Conservation (phyloP, 2,797 vertebrate genomes). For the Acanthiza pusilla region DNA sequence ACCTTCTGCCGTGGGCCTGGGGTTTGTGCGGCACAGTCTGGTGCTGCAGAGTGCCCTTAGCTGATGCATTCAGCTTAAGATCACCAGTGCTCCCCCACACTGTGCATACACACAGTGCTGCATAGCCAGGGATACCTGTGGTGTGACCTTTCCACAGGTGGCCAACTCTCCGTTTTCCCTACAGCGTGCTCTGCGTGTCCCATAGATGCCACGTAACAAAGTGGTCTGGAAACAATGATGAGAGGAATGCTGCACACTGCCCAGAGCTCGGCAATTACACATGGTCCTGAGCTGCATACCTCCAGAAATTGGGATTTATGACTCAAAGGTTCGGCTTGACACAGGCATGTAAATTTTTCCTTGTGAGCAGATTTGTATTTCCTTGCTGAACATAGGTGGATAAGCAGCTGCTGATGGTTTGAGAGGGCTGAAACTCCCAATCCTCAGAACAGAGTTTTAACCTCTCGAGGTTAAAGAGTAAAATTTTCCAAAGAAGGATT, state of each 20-base stretch:
- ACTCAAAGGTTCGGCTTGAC: neutral
- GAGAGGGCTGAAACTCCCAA: neutral
- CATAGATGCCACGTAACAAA: neutral
- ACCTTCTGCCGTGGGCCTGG: neutral
- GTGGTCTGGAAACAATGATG: neutral
- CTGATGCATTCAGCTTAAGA: neutral
- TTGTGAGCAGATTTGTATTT: neutral
- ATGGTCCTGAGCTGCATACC: neutral
- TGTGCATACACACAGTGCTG: neutral
- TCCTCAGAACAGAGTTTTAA: neutral
- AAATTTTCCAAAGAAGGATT: neutral
- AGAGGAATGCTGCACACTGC: neutral
- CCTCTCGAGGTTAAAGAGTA: neutral
- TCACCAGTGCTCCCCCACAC: neutral
- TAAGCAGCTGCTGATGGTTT: neutral
- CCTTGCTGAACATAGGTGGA: neutral
- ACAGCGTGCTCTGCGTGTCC: rapidly evolving
- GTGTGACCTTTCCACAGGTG: neutral
- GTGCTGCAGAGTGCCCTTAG: neutral
- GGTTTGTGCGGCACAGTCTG: neutral
- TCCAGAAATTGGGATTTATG: neutral
- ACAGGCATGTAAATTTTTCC: neutral
- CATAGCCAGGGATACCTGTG: too few species aligned
- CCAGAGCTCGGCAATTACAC: neutral
- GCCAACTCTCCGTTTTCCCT: neutral